Percentiles rank a stretch among this genome's conserved stretches.
phyloP scores from a whole-genome alignment of 2,797 vertebrate genomes.

The Sebastes matsubarae region DNA sequence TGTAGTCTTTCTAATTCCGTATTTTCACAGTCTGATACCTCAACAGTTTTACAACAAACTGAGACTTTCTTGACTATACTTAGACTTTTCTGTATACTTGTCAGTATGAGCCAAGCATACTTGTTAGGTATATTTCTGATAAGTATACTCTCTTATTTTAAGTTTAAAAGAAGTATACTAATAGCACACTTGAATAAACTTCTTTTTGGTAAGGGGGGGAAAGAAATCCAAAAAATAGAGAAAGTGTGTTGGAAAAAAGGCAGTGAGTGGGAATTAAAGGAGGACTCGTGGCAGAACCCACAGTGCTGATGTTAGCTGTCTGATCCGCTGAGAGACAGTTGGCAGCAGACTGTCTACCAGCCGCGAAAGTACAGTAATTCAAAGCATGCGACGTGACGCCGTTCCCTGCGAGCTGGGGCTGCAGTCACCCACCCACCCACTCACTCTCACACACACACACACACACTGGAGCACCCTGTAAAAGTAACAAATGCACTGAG shows the following conservation, averaged over 20 bases:
- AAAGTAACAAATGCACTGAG: constrained; percentile 61
- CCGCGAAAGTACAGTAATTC: constrained; percentile 83
- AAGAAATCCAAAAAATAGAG: constrained; percentile 21
- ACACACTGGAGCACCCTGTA: constrained; percentile 33
- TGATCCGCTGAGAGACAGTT: constrained; percentile 79
- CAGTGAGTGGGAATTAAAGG: constrained; percentile 50
- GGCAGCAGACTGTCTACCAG: constrained; percentile 75
- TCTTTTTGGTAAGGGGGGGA: background rate
- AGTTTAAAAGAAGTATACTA: too few species aligned
- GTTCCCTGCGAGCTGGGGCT: constrained; percentile 57
- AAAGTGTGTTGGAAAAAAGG: constrained; percentile 55
- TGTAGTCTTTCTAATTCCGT: too few species aligned
- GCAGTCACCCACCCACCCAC: constrained; percentile 45
- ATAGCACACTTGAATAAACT: too few species aligned
- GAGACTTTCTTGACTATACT: too few species aligned
- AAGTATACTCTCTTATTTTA: too few species aligned
- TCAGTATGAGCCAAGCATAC: too few species aligned
- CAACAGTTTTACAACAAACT: too few species aligned
- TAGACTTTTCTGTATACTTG: too few species aligned
- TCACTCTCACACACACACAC: constrained; percentile 11
- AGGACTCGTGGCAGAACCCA: constrained; percentile 62
- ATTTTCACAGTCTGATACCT: too few species aligned
- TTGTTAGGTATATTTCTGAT: too few species aligned
- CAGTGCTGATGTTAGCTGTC: constrained; percentile 73
- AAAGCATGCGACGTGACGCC: constrained; percentile 82